Evolutionary conservation across 2,888 invertebrate genomes (phyloP).

Genomic region (Panopea generosa): DNA sequence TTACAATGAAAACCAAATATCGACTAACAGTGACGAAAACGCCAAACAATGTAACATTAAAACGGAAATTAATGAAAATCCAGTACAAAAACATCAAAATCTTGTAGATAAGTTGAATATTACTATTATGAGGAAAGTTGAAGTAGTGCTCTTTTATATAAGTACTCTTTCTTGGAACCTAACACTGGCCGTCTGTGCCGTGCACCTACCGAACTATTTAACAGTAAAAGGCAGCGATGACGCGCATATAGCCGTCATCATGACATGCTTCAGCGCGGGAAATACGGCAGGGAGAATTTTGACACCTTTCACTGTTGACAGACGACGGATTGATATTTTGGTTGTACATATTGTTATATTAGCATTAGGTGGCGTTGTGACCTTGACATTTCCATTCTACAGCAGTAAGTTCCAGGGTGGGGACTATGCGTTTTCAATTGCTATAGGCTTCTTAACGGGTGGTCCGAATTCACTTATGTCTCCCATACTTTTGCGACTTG

Average conservation of each 20-base stretch:
- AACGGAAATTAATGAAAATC: too few species aligned
- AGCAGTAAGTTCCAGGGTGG: constrained; percentile 19
- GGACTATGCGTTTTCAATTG: constrained; percentile 31
- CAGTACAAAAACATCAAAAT: too few species aligned
- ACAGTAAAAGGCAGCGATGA: constrained; percentile 14
- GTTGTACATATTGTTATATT: constrained; percentile 32
- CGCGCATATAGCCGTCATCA: constrained; percentile 38
- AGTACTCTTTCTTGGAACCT: constrained; percentile 51
- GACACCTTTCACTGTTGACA: constrained; percentile 21
- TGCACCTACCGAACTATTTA: constrained; percentile 57
- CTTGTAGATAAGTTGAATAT: too few species aligned
- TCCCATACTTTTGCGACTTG: constrained; percentile 50
- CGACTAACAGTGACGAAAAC: too few species aligned
- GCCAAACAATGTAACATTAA: too few species aligned
- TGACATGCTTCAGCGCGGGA: constrained; percentile 46
- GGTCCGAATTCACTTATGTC: constrained; percentile 57
- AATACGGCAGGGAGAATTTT: constrained; percentile 50
- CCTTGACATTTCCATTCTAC: constrained; percentile 44
- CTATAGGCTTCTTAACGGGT: constrained; percentile 55
- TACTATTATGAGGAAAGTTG: too few species aligned
- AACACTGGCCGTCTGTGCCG: constrained; percentile 39
- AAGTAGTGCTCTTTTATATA: constrained; percentile 43
- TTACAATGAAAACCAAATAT: not conserved
- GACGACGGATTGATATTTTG: constrained; percentile 24
- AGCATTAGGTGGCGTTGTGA: constrained; percentile 34